Conservation (phyloP, 2,113 vertebrate genomes). For the Spilogale gracilis region DNA sequence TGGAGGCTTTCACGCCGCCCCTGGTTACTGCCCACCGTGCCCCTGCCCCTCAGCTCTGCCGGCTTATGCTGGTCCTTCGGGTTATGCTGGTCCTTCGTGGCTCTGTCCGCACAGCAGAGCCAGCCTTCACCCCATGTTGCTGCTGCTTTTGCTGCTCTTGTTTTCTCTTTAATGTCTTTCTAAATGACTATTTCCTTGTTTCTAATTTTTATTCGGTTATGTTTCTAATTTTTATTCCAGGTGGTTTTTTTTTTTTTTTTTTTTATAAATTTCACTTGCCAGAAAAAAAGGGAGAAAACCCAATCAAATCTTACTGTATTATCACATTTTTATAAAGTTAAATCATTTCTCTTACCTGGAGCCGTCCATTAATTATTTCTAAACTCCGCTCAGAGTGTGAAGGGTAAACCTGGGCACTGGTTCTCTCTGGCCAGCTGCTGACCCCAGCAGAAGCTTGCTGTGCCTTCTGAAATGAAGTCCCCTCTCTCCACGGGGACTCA, state of each 20-base stretch:
- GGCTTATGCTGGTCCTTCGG: rapidly evolving
- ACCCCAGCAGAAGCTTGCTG: not conserved
- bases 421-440: not conserved
- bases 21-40: not conserved
- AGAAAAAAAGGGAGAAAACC: not conserved
- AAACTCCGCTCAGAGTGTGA: not conserved
- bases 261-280: conserved; percentile 75
- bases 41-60: not conserved
- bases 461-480: not conserved
- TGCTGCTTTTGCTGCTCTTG: conserved; percentile 38
- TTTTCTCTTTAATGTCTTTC: conserved; percentile 63
- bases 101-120: conserved; percentile 18
- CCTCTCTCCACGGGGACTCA: not conserved
- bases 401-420: not conserved
- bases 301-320: conserved; percentile 76
- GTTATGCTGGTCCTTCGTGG: rapidly evolving
- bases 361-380: conserved; percentile 53
- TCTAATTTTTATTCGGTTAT: conserved; percentile 67
- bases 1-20: not conserved
- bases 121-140: not conserved
- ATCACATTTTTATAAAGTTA: conserved; percentile 84
- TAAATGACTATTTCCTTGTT: conserved; percentile 58
- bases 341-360: conserved; percentile 67
- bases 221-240: conserved; percentile 72
- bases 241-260: no score